These are phyloP conservation scores for Ochropleura leucogaster DNA, from an alignment of 2,888 invertebrate genomes.

Conservation along the genomic window DNA sequence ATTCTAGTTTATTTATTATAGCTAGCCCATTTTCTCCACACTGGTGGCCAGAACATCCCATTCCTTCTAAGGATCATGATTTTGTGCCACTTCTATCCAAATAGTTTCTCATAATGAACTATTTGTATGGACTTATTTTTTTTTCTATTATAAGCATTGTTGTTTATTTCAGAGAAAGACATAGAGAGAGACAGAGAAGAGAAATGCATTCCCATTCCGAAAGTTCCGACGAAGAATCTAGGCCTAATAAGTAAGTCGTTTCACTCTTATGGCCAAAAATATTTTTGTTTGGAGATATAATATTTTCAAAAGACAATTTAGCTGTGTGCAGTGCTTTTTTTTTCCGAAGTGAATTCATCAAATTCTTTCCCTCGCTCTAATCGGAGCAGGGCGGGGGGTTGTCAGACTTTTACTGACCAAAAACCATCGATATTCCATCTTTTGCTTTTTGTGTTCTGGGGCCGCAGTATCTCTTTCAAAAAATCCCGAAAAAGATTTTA, in stretches of 20 bases:
- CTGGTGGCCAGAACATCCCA: too few relatives aligned
- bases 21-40: too few relatives aligned
- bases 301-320: background rate
- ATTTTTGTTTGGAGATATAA: background rate
- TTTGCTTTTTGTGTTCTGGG: too few relatives aligned
- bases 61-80: too few relatives aligned
- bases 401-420: too few relatives aligned
- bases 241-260: slow-evolving; percentile 88
- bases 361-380: too few relatives aligned
- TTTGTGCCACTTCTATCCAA: too few relatives aligned
- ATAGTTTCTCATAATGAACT: background rate
- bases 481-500: background rate
- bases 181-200: slow-evolving; percentile 87
- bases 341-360: too few relatives aligned
- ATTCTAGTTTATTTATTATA: background rate
- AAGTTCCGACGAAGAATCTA: slow-evolving; percentile 92
- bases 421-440: too few relatives aligned
- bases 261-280: too few relatives aligned
- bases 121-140: background rate
- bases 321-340: background rate
- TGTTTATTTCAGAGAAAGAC: slow-evolving; percentile 82
- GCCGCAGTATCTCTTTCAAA: too few relatives aligned
- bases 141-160: background rate
- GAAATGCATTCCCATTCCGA: slow-evolving; percentile 89
- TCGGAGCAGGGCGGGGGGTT: too few relatives aligned